Conservation (phyloP, 2,113 vertebrate species). For the Engystomops pustulosus region DNA sequence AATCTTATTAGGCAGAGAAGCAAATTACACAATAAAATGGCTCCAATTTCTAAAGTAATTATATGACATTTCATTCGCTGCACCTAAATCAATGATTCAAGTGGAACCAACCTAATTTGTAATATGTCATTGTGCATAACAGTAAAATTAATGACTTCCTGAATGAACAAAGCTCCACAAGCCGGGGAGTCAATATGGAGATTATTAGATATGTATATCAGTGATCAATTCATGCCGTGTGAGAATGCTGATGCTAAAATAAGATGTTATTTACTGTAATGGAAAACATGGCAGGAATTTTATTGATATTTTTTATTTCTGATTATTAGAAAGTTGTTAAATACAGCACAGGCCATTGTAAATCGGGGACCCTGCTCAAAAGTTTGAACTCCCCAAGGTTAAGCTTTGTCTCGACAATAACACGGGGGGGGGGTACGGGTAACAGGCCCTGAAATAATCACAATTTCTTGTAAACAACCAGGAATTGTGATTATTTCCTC, state of each 20-base stretch:
- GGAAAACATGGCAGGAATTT: not conserved
- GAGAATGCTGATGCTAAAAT: not conserved
- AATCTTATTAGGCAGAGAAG: not conserved
- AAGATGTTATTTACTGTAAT: not conserved
- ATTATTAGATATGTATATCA: not conserved
- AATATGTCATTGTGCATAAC: not conserved
- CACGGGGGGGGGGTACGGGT: too few relatives aligned
- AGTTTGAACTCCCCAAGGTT: not conserved
- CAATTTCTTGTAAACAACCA: too few relatives aligned
- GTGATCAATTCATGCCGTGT: not conserved
- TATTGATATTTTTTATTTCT: not conserved
- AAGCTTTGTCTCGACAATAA: too few relatives aligned
- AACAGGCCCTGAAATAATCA: too few relatives aligned
- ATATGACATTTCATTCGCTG: not conserved
- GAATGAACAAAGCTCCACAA: not conserved
- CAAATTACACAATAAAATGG: not conserved
- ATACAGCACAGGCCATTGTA: not conserved
- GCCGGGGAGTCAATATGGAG: not conserved
- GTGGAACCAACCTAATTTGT: conserved; percentile 23
- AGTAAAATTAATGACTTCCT: conserved; percentile 1
- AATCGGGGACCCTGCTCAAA: not conserved
- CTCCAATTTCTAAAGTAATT: conserved; percentile 34
- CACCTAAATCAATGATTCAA: not conserved
- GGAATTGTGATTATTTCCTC: too few relatives aligned
- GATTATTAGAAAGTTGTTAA: not conserved